These are phyloP conservation scores for Gnathonemus echidnorhynchus DNA, from an alignment of 2,113 vertebrate species.

Conservation along the genomic window DNA sequence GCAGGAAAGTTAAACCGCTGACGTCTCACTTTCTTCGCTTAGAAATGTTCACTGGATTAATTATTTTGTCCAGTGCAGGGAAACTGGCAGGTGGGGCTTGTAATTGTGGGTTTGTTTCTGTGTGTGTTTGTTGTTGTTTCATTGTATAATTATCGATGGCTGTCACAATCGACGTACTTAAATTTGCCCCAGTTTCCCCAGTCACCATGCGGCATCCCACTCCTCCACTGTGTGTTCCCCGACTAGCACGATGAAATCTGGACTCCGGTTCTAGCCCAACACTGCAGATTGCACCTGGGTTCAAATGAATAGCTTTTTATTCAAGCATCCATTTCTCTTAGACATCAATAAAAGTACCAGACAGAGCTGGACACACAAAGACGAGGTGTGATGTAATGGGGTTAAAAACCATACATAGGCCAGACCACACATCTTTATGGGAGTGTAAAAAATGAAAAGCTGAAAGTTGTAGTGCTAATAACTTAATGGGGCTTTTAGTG, in stretches of 20 bases:
- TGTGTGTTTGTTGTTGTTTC: not conserved
- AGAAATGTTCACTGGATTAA: not conserved
- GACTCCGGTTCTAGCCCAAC: not conserved
- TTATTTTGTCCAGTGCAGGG: not conserved
- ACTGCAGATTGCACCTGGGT: not conserved
- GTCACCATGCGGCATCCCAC: not conserved
- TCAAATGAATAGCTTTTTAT: not conserved
- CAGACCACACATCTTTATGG: not conserved
- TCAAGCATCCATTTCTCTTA: not conserved
- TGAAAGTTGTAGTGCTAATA: not conserved
- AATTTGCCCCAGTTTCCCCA: not conserved
- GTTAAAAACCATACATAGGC: not conserved
- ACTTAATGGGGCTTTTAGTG: slow-evolving; percentile 5
- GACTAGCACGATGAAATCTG: not conserved
- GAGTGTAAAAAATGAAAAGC: slow-evolving; percentile 5
- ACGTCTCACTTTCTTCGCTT: not conserved
- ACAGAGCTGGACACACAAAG: not conserved
- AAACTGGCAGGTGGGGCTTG: not conserved
- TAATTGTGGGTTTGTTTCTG: not conserved
- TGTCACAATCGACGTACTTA: not conserved
- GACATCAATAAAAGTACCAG: not conserved
- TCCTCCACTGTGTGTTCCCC: not conserved
- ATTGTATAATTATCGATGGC: not conserved
- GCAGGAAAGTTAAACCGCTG: not conserved
- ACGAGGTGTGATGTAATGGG: not conserved